Conservation (phyloP, 2,888 invertebrate genomes). For the Malthinus flaveolus region DNA sequence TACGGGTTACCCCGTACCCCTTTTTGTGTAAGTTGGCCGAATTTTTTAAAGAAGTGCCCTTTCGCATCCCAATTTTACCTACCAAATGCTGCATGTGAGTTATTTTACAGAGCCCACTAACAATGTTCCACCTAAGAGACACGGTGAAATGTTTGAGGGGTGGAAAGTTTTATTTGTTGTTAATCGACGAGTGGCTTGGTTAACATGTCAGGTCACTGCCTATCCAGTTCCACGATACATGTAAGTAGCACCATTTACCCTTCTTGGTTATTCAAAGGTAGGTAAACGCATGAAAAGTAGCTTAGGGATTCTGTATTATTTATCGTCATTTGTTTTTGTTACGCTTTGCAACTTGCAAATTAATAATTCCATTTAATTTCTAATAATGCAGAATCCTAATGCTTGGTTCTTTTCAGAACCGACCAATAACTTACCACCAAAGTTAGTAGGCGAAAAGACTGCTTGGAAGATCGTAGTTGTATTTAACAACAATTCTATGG, state of each 20-base stretch:
- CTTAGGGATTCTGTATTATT: conserved; percentile 43
- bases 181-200: conserved; percentile 59
- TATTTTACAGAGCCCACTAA: conserved; percentile 61
- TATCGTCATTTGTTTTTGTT: conserved; percentile 17
- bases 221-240: conserved; percentile 59
- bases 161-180: conserved; percentile 61
- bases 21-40: conserved; percentile 55
- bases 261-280: not conserved
- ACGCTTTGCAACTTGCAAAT: not conserved
- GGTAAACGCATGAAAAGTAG: not conserved
- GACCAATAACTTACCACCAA: conserved; percentile 56
- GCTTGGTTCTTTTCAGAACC: conserved; percentile 55
- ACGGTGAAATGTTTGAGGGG: conserved; percentile 58
- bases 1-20: conserved; percentile 59
- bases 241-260: conserved; percentile 26
- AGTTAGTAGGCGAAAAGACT: conserved; percentile 52
- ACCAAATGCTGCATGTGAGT: conserved; percentile 3
- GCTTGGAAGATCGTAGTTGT: conserved; percentile 66
- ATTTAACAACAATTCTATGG: conserved; percentile 58
- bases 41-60: not conserved
- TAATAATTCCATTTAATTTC: not conserved
- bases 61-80: not conserved
- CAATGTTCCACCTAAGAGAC: conserved; percentile 66
- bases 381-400: conserved; percentile 42
- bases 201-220: conserved; percentile 71